Base-by-base conservation (phyloP, 2,888 invertebrate species). In the Andrena haemorrhoa region DNA sequence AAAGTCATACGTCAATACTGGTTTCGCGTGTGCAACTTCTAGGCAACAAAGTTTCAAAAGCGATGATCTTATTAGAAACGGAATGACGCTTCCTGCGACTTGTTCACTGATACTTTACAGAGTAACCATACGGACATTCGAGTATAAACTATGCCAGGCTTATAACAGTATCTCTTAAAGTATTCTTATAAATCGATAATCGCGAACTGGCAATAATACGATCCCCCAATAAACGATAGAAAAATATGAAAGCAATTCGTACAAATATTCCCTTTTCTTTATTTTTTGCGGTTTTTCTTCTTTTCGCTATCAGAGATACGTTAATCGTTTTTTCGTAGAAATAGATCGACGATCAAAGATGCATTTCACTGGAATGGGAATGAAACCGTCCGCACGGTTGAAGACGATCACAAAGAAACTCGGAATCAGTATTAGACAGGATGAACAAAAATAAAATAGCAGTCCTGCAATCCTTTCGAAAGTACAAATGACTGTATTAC, bases 1-100 rank as follows among this genome's bases (percentile, higher is more conserved):
- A 81, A 75, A 63, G 58, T 86, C 72, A 82, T 83, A 79, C 68
- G 74, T 88, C 79, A 83, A 83, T 86, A 82, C 47, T 86, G 64
- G 41, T 69, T 87, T 71, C 71, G 74, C 23, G 60, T 56, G 61
- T 79, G 75, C 69, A 76, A 75, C 58, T 80, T 78, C 41, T 84
- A 74, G 41, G 60, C 70, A 79, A 76, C 79, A 63, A 53, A 71
- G 53, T 75, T 73, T 60, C 64, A 72, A 82, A 74, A 69, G 69
- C 66, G 68, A 65, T 58, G 66, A 80, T 66, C 68, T 58, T 49
- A n/a, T 49, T 51, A 41, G 68, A 78, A 71, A 83, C 53, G 61
- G 49, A 83, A 83, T 68, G n/a, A 29, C 23, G 66, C 65, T 76
- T 71, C 66, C 16, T 5, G n/a, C n/a, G 16, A 65, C 26, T 29